Evolutionary conservation across 2,888 invertebrate species (phyloP).

Genomic region (Hoplodrina ambigua): DNA sequence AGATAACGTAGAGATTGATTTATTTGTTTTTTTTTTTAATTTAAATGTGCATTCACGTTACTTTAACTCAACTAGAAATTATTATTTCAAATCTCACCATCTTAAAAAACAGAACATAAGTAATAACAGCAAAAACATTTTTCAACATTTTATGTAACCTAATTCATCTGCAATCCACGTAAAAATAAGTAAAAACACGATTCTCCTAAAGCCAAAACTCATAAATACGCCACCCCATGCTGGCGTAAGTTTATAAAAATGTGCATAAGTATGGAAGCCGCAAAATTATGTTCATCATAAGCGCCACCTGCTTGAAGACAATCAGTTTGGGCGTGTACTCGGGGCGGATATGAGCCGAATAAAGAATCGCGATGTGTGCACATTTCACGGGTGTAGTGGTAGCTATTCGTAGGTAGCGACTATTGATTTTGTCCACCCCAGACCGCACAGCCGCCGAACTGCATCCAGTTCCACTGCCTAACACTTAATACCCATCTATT

Average conservation of each 20-base stretch:
- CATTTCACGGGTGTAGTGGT: constrained; percentile 82
- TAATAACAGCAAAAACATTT: constrained; percentile 7
- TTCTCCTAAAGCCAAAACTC: constrained; percentile 17
- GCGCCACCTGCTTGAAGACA: constrained; percentile 82
- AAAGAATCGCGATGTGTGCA: constrained; percentile 87
- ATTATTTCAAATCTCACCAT: background rate
- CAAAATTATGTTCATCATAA: constrained; percentile 69
- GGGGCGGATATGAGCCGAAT: constrained; percentile 80
- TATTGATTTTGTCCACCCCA: constrained; percentile 90
- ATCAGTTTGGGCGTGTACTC: constrained; percentile 73
- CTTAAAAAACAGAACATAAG: constrained; percentile 2
- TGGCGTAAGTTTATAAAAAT: constrained; percentile 54
- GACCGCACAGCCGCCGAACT: constrained; percentile 81
- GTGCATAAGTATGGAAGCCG: constrained; percentile 62
- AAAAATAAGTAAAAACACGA: constrained; percentile 19
- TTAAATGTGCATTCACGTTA: background rate
- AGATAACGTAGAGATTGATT: constrained; percentile 19
- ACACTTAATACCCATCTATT: constrained; percentile 80
- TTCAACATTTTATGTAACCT: constrained; percentile 32
- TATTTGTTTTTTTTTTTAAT: constrained; percentile 19
- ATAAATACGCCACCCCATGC: constrained; percentile 44
- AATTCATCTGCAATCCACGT: constrained; percentile 24
- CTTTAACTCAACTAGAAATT: background rate
- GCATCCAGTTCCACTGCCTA: constrained; percentile 76
- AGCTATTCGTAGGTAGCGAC: constrained; percentile 85